Evolutionary conservation across 2,888 invertebrate species (phyloP).

Genomic region (Xanthorhoe designata): DNA sequence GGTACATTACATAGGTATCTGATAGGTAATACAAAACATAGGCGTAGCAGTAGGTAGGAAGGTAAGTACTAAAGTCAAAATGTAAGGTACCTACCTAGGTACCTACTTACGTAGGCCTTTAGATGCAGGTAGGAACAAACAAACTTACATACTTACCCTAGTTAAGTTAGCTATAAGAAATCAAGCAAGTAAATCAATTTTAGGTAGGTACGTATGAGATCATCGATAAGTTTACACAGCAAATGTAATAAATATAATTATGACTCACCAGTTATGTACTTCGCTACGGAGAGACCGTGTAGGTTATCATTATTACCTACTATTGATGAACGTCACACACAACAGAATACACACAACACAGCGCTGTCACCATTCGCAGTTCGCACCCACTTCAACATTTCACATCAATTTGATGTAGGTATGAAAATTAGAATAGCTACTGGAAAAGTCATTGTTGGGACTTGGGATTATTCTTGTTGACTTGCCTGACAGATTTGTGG

Average conservation of each 20-base stretch:
- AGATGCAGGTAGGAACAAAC: no score
- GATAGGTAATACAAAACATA: no score
- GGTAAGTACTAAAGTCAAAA: no score
- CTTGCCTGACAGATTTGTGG: conserved; percentile 40
- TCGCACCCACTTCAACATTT: conserved; percentile 59
- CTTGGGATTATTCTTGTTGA: conserved; percentile 14
- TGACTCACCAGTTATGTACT: conserved; percentile 82
- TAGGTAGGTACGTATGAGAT: conserved; percentile 68
- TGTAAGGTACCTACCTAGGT: no score
- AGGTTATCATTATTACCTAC: conserved; percentile 76
- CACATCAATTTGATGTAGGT: conserved; percentile 43
- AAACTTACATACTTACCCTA: no score
- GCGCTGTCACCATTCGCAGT: conserved; percentile 51
- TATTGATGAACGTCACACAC: conserved; percentile 74
- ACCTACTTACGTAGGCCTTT: no score
- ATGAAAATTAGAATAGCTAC: conserved; percentile 35
- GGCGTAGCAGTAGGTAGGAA: no score
- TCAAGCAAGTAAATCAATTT: conserved; percentile 56
- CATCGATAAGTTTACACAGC: conserved; percentile 79
- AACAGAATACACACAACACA: conserved; percentile 64
- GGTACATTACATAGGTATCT: no score
- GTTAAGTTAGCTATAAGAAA: background rate
- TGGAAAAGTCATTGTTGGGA: conserved; percentile 22
- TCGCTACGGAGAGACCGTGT: conserved; percentile 77
- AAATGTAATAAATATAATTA: conserved; percentile 85